Percentiles rank a stretch among this genome's conserved stretches.
Conservation (phyloP, 2,888 invertebrate genomes). For the Eremobia ochroleuca region DNA sequence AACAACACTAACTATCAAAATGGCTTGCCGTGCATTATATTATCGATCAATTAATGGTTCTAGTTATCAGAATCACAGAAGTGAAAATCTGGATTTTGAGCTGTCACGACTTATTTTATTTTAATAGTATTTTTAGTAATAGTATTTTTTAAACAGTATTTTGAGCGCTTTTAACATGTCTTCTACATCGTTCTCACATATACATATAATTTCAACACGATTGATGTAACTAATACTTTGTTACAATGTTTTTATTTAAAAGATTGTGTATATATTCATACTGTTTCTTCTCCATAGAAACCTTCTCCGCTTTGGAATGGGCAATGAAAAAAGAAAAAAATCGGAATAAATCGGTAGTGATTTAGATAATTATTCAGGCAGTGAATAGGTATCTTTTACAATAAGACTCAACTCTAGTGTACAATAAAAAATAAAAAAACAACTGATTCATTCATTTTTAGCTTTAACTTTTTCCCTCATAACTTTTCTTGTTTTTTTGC, state of each 20-base stretch:
- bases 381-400: no score
- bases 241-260: neutral
- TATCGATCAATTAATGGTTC: neutral
- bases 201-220: neutral
- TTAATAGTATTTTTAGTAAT: no score
- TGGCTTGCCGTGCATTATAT: neutral
- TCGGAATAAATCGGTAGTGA: no score
- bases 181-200: neutral
- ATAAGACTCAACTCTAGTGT: no score
- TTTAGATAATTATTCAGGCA: no score
- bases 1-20: neutral
- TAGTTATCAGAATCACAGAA: neutral
- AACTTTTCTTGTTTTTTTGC: neutral
- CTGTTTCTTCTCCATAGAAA: no score
- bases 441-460: neutral
- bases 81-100: neutral
- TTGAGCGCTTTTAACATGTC: neutral
- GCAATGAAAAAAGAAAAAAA: neutral
- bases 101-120: no score
- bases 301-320: no score
- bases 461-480: neutral
- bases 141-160: neutral
- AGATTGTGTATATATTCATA: no score
- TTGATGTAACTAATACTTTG: neutral
- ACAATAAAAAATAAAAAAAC: no score